Conservation (phyloP, 2,888 invertebrate species). For the Theristus sp. region DNA sequence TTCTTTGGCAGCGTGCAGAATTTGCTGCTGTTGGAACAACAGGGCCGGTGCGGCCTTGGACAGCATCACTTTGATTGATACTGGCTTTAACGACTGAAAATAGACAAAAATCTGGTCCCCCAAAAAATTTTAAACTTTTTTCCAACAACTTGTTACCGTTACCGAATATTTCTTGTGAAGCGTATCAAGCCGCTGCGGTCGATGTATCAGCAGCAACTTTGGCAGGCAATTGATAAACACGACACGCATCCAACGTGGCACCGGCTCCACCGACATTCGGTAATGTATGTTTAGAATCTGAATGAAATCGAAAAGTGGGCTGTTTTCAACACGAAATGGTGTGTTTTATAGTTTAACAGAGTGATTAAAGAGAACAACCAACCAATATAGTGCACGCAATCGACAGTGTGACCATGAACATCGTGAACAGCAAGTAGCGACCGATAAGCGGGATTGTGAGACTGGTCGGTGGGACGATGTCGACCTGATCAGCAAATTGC, state of each 20-base stretch:
- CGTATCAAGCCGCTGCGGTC: conserved; percentile 27
- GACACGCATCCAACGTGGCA: conserved; percentile 71
- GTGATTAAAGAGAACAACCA: conserved; percentile 2
- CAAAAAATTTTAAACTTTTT: not conserved
- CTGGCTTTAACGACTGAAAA: no score
- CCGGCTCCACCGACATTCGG: conserved; percentile 59
- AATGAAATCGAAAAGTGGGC: not conserved
- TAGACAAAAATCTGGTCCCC: no score
- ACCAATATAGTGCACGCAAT: conserved; percentile 22
- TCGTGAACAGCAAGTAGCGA: conserved; percentile 75
- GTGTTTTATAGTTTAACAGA: not conserved
- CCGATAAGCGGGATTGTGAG: conserved; percentile 45
- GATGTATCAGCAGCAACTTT: conserved; percentile 65
- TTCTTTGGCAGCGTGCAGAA: not conserved
- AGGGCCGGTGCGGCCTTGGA: conserved; percentile 9
- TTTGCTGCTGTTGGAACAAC: not conserved
- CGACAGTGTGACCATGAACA: conserved; percentile 75
- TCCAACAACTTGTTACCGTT: not conserved
- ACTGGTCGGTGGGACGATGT: conserved; percentile 91
- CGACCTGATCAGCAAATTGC: conserved; percentile 30
- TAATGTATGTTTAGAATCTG: conserved; percentile 63
- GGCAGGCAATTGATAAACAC: conserved; percentile 84
- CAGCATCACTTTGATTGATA: no score
- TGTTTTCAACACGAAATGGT: not conserved
- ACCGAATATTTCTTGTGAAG: not conserved